Conservation (phyloP, 1,140 invertebrate species). For the Drosophila persimilis region DNA sequence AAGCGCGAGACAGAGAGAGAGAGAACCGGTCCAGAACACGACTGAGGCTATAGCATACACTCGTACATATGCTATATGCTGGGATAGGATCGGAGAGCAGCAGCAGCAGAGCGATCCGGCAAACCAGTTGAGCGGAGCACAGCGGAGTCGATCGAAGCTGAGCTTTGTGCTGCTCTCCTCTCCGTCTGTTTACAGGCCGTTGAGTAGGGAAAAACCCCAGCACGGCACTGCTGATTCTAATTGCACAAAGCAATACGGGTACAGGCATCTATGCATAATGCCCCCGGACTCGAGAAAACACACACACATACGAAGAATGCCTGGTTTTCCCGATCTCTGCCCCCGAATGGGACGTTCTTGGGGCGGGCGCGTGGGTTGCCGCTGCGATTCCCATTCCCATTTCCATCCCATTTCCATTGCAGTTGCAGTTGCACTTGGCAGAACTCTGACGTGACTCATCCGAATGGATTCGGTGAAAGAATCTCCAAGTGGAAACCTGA, state of each 20-base stretch:
- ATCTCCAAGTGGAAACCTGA: conserved; percentile 35
- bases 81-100: not conserved
- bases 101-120: no score
- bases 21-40: conserved; percentile 63
- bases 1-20: not conserved
- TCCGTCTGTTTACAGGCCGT: not conserved
- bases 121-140: conserved; percentile 35
- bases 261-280: not conserved
- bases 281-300: no score
- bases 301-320: no score
- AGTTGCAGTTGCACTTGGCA: no score
- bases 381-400: conserved; percentile 4
- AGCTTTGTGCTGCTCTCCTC: conserved; percentile 13
- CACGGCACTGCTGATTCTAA: conserved; percentile 32
- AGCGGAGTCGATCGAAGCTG: not conserved
- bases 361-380: not conserved
- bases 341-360: no score
- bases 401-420: no score
- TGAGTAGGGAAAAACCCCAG: conserved; percentile 50
- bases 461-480: not conserved
- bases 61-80: conserved; percentile 3
- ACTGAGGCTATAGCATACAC: not conserved
- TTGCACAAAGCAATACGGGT: conserved; percentile 45
- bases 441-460: conserved; percentile 23
- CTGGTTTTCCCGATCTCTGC: no score